Conservation (phyloP, 2,888 invertebrate genomes). For the Bombyx huttoni region DNA sequence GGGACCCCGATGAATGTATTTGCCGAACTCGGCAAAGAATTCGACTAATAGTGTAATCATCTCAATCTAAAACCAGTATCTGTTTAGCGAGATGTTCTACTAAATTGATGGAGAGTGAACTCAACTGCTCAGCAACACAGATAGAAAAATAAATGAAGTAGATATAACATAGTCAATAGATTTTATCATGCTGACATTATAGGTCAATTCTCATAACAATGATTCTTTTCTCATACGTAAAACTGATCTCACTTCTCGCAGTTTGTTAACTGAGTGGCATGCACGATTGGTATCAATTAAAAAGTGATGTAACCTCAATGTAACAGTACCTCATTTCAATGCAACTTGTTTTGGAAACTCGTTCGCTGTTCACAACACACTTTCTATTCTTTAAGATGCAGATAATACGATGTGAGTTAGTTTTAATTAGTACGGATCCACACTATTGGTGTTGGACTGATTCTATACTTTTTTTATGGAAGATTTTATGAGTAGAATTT, state of each 20-base stretch:
- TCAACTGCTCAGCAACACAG: too few relatives aligned
- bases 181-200: not conserved
- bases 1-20: too few relatives aligned
- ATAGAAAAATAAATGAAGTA: too few relatives aligned
- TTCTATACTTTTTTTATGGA: too few relatives aligned
- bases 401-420: not conserved
- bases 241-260: not conserved
- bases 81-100: too few relatives aligned
- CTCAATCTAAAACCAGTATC: too few relatives aligned
- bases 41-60: too few relatives aligned
- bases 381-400: not conserved
- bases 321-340: not conserved
- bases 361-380: not conserved
- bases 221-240: not conserved
- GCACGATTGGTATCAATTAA: not conserved
- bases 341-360: not conserved
- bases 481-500: too few relatives aligned
- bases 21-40: too few relatives aligned
- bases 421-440: not conserved
- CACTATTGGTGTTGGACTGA: too few relatives aligned
- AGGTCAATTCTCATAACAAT: not conserved
- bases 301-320: not conserved
- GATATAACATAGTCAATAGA: not conserved
- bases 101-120: too few relatives aligned
- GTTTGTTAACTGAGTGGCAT: conserved; percentile 2